phyloP scores from a whole-genome alignment of 2,888 invertebrate genomes.

The Lithophane semibrunnea region DNA sequence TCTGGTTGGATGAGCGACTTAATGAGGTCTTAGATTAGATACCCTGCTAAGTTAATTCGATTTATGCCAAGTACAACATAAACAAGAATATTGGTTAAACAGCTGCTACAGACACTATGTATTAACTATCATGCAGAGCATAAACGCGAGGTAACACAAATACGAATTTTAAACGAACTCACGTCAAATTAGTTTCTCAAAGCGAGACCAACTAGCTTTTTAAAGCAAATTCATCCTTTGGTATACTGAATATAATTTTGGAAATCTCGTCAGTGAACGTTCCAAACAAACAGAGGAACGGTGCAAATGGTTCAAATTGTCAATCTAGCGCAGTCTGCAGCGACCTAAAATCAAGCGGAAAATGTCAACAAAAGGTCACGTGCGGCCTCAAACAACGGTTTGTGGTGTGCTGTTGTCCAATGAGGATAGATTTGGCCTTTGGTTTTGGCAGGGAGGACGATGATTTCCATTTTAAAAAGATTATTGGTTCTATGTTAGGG shows the following conservation, averaged over 20 bases:
- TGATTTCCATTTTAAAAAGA: neutral
- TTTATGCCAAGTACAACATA: constrained; percentile 9
- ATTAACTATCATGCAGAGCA: neutral
- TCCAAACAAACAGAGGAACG: constrained; percentile 47
- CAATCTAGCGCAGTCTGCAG: constrained; percentile 71
- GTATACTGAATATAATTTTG: constrained; percentile 32
- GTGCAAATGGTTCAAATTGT: constrained; percentile 66
- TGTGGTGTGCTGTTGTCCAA: constrained; percentile 40
- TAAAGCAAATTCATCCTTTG: constrained; percentile 32
- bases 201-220: constrained; percentile 21
- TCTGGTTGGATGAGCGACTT: neutral
- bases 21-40: neutral
- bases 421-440: constrained; percentile 1
- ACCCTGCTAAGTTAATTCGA: neutral
- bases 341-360: constrained; percentile 73
- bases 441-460: neutral
- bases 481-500: no score
- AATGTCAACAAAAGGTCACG: constrained; percentile 76
- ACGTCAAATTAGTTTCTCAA: constrained; percentile 28
- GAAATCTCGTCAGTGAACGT: constrained; percentile 27
- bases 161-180: constrained; percentile 24
- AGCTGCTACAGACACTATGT: neutral
- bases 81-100: constrained; percentile 1
- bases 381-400: constrained; percentile 47
- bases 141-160: constrained; percentile 7